These are phyloP conservation scores for Arion vulgaris DNA, from an alignment of 1,140 invertebrate species.

Conservation along the genomic window DNA sequence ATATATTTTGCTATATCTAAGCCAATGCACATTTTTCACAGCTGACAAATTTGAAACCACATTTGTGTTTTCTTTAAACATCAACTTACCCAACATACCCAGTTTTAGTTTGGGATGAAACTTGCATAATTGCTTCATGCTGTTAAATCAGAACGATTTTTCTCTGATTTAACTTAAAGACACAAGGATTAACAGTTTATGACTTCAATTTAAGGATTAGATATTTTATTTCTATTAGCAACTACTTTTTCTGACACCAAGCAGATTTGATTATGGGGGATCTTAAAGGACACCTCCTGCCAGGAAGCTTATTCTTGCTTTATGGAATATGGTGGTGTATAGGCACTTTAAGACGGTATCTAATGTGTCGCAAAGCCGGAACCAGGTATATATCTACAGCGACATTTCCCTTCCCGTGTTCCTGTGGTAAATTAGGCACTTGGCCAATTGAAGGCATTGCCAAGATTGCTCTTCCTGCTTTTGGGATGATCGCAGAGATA, in stretches of 20 bases:
- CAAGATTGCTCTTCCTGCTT: slow-evolving; percentile 67
- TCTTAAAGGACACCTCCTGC: slow-evolving; percentile 74
- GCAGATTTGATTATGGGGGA: slow-evolving; percentile 68
- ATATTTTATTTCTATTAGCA: neutral
- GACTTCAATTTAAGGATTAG: no score
- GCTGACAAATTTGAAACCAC: no score
- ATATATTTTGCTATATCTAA: no score
- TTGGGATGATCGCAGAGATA: slow-evolving; percentile 72
- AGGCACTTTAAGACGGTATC: slow-evolving; percentile 68
- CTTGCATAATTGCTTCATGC: no score
- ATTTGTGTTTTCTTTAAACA: no score
- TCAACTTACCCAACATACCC: no score
- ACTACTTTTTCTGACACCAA: neutral
- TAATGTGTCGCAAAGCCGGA: slow-evolving; percentile 52
- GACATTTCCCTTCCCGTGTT: slow-evolving; percentile 66
- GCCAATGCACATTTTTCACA: no score
- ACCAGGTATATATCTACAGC: slow-evolving; percentile 63
- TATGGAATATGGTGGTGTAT: slow-evolving; percentile 75
- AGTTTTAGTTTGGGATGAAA: no score
- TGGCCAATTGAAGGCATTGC: slow-evolving; percentile 69
- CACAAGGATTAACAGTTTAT: no score
- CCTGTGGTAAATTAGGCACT: slow-evolving; percentile 58
- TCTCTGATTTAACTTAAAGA: no score
- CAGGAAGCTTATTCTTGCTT: slow-evolving; percentile 74
- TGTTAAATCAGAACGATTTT: no score